Evolutionary conservation across 2,797 vertebrate genomes (phyloP).

Genomic region (Yasuhikotakia modesta): DNA sequence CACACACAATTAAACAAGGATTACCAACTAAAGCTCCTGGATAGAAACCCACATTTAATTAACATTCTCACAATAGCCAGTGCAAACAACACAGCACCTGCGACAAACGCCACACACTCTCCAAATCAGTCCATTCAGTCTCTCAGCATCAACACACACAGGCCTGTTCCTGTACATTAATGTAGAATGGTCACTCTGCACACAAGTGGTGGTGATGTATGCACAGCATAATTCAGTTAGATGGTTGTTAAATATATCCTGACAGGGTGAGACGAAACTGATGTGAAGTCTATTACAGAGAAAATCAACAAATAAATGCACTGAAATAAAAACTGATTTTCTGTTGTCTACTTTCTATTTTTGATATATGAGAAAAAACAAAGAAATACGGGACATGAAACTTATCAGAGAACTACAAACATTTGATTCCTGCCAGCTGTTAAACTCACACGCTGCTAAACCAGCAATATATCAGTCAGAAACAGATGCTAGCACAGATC

Average conservation of each 20-base stretch:
- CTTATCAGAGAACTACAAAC: no score
- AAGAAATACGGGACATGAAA: neutral
- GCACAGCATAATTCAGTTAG: neutral
- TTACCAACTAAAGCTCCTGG: conserved; percentile 76
- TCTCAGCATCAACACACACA: neutral
- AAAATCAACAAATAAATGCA: neutral
- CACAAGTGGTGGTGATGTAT: neutral
- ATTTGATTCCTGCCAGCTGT: neutral
- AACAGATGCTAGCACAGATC: no score
- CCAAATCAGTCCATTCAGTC: conserved; percentile 33
- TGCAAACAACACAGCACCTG: conserved; percentile 74
- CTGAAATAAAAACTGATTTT: neutral
- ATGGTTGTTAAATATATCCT: neutral
- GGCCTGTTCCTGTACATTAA: neutral
- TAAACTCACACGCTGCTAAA: neutral
- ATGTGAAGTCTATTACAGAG: neutral
- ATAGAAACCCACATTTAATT: conserved; percentile 79
- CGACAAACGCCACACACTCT: conserved; percentile 52
- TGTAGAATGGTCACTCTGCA: neutral
- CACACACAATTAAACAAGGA: conserved; percentile 84
- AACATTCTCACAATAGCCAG: conserved; percentile 80
- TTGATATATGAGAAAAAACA: neutral
- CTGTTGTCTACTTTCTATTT: neutral
- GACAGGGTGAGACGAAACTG: neutral
- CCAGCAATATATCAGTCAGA: no score